phyloP scores from a whole-genome alignment of 2,888 invertebrate species.

The Oscheius onirici region DNA sequence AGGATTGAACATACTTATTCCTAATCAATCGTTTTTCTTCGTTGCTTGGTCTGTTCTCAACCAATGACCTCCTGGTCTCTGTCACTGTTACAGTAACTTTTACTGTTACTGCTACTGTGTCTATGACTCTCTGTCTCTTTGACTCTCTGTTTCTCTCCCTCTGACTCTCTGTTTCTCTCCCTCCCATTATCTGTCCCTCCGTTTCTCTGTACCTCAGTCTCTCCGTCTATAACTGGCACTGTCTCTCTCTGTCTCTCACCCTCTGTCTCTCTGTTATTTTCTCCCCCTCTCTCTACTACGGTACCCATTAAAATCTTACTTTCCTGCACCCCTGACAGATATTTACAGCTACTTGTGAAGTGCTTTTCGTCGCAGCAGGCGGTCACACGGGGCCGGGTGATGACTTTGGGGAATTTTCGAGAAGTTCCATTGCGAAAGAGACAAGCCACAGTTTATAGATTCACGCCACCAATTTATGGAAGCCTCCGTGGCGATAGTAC shows the following conservation, averaged over 20 bases:
- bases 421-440: too few species aligned
- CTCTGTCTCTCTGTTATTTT: neutral
- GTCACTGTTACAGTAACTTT: neutral
- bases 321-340: neutral
- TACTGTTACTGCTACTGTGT: neutral
- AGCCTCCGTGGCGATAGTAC: constrained; percentile 34
- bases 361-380: neutral
- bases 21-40: too few species aligned
- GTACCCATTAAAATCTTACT: neutral
- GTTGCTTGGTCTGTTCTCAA: too few species aligned
- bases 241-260: neutral
- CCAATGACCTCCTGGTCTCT: neutral
- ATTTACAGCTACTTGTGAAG: neutral
- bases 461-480: constrained; percentile 9
- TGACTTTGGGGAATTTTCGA: too few species aligned
- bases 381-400: neutral
- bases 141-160: neutral
- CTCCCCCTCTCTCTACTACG: neutral
- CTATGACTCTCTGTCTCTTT: neutral
- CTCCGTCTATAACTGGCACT: neutral
- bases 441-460: neutral
- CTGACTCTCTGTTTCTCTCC: neutral
- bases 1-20: too few species aligned
- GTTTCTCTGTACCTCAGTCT: neutral
- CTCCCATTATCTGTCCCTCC: neutral